Conservation (phyloP, 2,888 invertebrate genomes). For the Drosophila silvestris region DNA sequence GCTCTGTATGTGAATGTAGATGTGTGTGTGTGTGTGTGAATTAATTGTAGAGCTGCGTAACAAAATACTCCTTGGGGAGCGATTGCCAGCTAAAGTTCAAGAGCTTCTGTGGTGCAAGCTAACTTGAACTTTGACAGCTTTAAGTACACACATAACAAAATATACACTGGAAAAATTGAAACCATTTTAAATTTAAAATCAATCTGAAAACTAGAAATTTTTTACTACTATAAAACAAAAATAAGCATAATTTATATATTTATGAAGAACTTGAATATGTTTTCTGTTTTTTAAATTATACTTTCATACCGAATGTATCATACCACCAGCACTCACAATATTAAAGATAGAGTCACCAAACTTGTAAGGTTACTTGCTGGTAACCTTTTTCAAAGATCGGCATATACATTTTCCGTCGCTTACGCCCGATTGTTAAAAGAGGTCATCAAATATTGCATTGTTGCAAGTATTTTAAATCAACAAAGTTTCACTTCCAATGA, state of each 20-base stretch:
- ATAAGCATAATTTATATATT: background rate
- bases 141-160: background rate
- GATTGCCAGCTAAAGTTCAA: slow-evolving; percentile 63
- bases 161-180: background rate
- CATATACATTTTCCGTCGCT: no score
- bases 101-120: slow-evolving; percentile 13
- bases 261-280: background rate
- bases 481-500: background rate
- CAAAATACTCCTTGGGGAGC: slow-evolving; percentile 73
- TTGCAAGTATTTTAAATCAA: background rate
- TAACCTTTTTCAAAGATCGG: no score
- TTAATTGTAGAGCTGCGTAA: slow-evolving; percentile 59
- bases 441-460: background rate
- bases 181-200: background rate
- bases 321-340: background rate
- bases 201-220: background rate
- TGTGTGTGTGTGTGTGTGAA: slow-evolving; percentile 18
- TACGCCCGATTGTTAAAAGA: background rate
- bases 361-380: no score
- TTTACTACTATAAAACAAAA: background rate
- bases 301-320: no score
- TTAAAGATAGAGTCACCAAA: background rate
- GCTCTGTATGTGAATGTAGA: slow-evolving; percentile 1
- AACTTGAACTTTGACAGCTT: slow-evolving; percentile 7
- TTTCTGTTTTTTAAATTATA: background rate